Conservation (phyloP, 2,888 invertebrate species). For the Andrena minutula region DNA sequence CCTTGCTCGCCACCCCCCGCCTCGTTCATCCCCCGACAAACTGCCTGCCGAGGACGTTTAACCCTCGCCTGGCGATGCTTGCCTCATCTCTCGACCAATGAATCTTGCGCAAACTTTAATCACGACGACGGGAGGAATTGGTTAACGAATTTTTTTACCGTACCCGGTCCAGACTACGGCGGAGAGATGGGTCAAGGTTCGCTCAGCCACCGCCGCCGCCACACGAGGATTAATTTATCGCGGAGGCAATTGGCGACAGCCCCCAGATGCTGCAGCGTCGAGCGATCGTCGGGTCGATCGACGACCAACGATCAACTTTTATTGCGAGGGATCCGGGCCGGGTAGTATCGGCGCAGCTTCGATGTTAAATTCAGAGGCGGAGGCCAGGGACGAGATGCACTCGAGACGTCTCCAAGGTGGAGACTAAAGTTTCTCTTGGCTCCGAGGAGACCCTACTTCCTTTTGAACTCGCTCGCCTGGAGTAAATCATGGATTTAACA, state of each 20-base stretch:
- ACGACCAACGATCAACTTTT: conserved; percentile 29
- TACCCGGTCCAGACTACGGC: no score
- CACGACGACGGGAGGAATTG: neutral
- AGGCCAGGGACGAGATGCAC: conserved; percentile 65
- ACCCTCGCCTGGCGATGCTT: neutral
- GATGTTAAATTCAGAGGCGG: conserved; percentile 60
- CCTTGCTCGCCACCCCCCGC: conserved; percentile 42
- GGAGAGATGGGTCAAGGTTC: no score
- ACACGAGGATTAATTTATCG: conserved; percentile 70
- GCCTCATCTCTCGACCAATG: neutral
- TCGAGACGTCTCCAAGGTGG: conserved; percentile 63
- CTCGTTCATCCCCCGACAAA: conserved; percentile 9
- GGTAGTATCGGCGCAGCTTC: conserved; percentile 43
- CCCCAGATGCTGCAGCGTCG: neutral
- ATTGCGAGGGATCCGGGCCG: neutral
- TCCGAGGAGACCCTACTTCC: conserved; percentile 52
- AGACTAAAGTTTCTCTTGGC: conserved; percentile 67
- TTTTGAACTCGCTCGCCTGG: conserved; percentile 56
- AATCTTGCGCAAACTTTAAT: neutral
- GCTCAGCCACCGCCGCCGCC: no score
- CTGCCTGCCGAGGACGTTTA: conserved; percentile 34
- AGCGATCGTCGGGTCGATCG: conserved; percentile 11
- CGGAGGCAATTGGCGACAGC: conserved; percentile 71
- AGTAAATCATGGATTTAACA: conserved; percentile 64
- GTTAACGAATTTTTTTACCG: neutral